Conservation (phyloP, 2,888 invertebrate genomes). For the Chrysolina haemoptera region DNA sequence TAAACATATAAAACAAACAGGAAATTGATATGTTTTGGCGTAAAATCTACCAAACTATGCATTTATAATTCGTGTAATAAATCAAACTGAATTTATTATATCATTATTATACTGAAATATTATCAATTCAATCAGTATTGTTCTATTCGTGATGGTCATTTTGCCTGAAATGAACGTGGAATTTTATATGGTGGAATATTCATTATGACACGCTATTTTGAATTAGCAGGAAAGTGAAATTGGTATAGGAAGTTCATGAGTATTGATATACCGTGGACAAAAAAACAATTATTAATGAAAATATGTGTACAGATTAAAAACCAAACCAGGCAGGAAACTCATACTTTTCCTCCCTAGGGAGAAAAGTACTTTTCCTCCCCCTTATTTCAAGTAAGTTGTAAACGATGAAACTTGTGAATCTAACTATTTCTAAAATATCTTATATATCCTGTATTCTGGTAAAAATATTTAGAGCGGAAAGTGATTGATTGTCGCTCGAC, state of each 20-base stretch:
- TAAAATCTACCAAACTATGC: conserved; percentile 39
- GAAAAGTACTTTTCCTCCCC: too few species aligned
- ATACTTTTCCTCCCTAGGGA: too few species aligned
- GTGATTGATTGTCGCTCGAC: too few species aligned
- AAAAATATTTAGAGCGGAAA: too few species aligned
- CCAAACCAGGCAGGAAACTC: too few species aligned
- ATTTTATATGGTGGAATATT: not conserved
- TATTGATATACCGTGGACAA: too few species aligned
- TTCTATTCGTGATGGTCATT: not conserved
- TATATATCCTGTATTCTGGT: too few species aligned
- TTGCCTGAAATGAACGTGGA: not conserved
- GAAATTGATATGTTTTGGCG: conserved; percentile 40
- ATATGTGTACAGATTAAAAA: too few species aligned
- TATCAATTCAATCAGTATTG: conserved; percentile 24
- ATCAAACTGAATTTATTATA: conserved; percentile 35
- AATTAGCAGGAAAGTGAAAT: not conserved
- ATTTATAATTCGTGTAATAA: conserved; percentile 40
- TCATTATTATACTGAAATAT: conserved; percentile 35
- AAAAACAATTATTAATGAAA: too few species aligned
- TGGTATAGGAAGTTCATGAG: not conserved
- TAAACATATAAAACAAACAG: conserved; percentile 35
- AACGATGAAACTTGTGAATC: too few species aligned
- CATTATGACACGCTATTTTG: not conserved
- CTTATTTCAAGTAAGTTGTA: too few species aligned
- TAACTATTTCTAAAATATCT: too few species aligned